Evolutionary conservation across 2,888 invertebrate genomes (phyloP).

Genomic region (Argyresthia albistria): DNA sequence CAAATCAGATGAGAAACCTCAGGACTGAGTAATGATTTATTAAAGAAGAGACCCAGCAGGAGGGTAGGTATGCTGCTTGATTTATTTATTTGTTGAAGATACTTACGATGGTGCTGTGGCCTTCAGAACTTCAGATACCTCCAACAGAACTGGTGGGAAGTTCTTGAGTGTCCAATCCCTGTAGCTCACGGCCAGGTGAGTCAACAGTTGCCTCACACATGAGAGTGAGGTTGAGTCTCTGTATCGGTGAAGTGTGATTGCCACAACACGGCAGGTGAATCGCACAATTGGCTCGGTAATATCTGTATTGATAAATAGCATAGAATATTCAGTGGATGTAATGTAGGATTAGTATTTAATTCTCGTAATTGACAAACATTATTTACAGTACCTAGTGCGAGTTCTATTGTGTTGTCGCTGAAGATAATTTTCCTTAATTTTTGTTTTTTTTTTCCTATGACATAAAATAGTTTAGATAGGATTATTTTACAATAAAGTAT

Average conservation of each 20-base stretch:
- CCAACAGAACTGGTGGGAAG: slow-evolving; percentile 75
- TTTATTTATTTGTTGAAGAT: not conserved
- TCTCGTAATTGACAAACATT: too few species aligned
- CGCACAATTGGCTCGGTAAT: slow-evolving; percentile 84
- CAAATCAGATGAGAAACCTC: too few species aligned
- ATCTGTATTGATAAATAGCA: slow-evolving; percentile 53
- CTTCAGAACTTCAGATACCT: slow-evolving; percentile 76
- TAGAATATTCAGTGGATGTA: not conserved
- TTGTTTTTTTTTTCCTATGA: too few species aligned
- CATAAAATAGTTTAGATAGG: too few species aligned
- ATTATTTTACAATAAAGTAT: too few species aligned
- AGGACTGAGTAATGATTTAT: too few species aligned
- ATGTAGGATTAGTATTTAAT: not conserved
- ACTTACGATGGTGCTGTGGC: slow-evolving; percentile 80
- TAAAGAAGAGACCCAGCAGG: too few species aligned
- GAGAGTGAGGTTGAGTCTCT: slow-evolving; percentile 84
- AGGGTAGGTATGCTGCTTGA: too few species aligned
- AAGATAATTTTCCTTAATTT: too few species aligned
- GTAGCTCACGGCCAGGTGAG: slow-evolving; percentile 76
- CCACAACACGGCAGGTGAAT: slow-evolving; percentile 84
- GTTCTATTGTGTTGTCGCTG: too few species aligned
- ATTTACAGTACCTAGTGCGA: too few species aligned
- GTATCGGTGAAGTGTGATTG: slow-evolving; percentile 84
- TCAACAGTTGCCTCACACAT: slow-evolving; percentile 79
- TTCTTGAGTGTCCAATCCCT: slow-evolving; percentile 80